A percentile compares a stretch with the other conserved stretches of the same genome.
These are phyloP conservation scores for Tetramorium parvispinum DNA, from an alignment of 1,140 invertebrate genomes.

Conservation along the genomic window DNA sequence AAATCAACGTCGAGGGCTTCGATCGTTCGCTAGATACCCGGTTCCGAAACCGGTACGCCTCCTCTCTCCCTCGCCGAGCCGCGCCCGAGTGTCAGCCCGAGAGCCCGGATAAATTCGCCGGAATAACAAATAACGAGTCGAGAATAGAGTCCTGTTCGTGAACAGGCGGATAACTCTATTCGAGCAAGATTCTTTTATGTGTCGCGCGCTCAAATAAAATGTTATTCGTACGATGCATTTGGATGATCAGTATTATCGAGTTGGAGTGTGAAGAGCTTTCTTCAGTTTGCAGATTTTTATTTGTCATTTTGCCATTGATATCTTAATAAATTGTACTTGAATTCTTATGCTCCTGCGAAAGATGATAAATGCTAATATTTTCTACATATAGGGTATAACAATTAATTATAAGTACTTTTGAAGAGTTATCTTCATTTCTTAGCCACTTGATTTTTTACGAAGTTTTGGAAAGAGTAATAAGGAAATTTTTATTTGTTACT, in stretches of 20 bases:
- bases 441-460: no score
- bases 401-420: no score
- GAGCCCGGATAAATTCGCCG: conserved; percentile 16
- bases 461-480: no score
- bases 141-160: neutral
- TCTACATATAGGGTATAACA: neutral
- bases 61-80: conserved; percentile 1
- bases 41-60: conserved; percentile 45
- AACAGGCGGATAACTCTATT: neutral
- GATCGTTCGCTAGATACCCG: conserved; percentile 63
- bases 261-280: neutral
- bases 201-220: neutral
- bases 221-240: neutral
- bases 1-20: conserved; percentile 65
- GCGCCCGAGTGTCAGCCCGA: neutral
- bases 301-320: neutral
- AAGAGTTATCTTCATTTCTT: no score
- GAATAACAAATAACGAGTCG: conserved; percentile 35
- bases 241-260: neutral
- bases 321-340: neutral
- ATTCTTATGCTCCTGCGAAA: neutral
- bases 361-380: neutral
- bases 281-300: neutral
- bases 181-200: neutral
- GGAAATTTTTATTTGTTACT: no score